Base-by-base conservation (phyloP, 2,113 vertebrate genomes). In the Nycticryphes semicollaris region DNA sequence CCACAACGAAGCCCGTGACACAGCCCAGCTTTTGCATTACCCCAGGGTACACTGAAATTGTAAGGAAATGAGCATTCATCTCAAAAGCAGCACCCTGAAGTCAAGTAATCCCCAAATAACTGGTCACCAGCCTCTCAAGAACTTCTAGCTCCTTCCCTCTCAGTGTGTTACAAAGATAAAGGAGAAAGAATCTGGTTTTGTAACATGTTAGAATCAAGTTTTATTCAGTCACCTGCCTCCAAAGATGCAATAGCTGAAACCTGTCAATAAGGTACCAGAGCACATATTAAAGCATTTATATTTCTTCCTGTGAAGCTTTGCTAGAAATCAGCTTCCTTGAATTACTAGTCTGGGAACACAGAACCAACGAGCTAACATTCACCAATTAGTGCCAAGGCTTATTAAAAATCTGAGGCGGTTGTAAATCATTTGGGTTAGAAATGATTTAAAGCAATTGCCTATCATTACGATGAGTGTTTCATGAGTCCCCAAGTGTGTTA, bases 361-460 rank as follows among this genome's bases (percentile, higher is more conserved):
- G 63, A 48, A 90, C 86, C 47, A 89, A 69, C 0, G 2, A 92
- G 83, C 57, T 84, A 89, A 93, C 75, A 57, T 31, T 81, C 73
- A 79, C 63, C 91, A 96, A 79, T 89, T 89, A 89, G 57, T 50
- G 84, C 84, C 62, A 76, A 79, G 67, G 74, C 87, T 94, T 93
- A 93, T 94, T 91, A 95, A 93, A 96, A 95, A 91, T 87, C 84
- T 13, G 62, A 87, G 41, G 91, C 84, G 73, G 62, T 48, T 96
- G 91, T 89, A 96, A 93, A 92, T 84, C 64, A 93, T 87, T 96
- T 87, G 72, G 39, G 14, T 35, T 51, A 91, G 70, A 94, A 96
- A 89, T 87, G 56, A 92, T 87, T 91, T 91, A 81, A 95, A 87
- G 94, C 87, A 96, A 97, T 87, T 96, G 93, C 87, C 91, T 82